Evolutionary conservation across 2,888 invertebrate genomes (phyloP).

Genomic region (Ditula angustiorana): DNA sequence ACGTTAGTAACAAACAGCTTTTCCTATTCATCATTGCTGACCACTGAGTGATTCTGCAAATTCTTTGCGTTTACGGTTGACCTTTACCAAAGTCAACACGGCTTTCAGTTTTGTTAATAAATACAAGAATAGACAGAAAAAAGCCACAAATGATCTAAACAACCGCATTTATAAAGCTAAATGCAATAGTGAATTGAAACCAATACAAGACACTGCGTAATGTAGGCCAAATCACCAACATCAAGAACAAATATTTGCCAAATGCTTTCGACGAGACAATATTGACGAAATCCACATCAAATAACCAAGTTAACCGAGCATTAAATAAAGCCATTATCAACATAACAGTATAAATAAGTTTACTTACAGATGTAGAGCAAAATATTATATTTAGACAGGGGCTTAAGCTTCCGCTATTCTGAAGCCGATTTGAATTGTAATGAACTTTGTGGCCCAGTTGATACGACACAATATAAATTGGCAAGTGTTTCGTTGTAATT

Average conservation of each 20-base stretch:
- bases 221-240: conserved; percentile 5
- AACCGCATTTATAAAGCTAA: no score
- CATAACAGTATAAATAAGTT: conserved; percentile 32
- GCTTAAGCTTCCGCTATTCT: conserved; percentile 62
- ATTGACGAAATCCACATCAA: conserved; percentile 32
- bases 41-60: conserved; percentile 6
- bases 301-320: conserved; percentile 33
- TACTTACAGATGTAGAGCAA: conserved; percentile 51
- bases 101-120: no score
- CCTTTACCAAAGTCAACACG: neutral
- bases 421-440: conserved; percentile 42
- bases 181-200: neutral
- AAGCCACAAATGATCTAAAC: no score
- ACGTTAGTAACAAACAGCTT: conserved; percentile 3
- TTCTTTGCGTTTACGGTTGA: neutral
- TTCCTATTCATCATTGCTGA: conserved; percentile 12
- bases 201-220: neutral
- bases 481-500: neutral
- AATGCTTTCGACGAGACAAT: conserved; percentile 12
- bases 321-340: conserved; percentile 36
- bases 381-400: conserved; percentile 65
- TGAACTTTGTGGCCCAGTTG: conserved; percentile 40
- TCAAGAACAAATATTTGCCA: conserved; percentile 23
- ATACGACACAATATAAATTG: conserved; percentile 25
- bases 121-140: no score